Percentiles rank a stretch among this genome's conserved stretches.
These are phyloP conservation scores for Lerema accius DNA, from an alignment of 1,140 invertebrate genomes.

Conservation along the genomic window DNA sequence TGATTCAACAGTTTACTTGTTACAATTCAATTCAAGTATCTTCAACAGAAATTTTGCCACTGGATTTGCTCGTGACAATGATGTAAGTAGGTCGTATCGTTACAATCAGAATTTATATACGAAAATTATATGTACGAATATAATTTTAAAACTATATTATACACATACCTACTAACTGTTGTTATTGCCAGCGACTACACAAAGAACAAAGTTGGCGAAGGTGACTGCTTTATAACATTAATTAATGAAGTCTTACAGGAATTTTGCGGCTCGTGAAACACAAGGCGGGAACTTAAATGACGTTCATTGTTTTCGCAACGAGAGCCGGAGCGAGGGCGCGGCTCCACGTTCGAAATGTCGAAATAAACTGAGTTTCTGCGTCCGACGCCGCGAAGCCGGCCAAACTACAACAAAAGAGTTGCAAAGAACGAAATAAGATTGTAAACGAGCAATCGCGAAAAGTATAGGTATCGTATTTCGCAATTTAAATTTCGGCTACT, in stretches of 20 bases:
- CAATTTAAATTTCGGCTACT: neutral
- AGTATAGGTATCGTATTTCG: slow-evolving; percentile 4
- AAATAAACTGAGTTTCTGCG: slow-evolving; percentile 15
- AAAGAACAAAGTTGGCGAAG: slow-evolving; percentile 1
- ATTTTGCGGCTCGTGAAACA: neutral
- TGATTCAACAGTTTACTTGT: too few species aligned
- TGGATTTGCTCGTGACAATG: too few species aligned
- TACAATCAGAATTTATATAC: too few species aligned
- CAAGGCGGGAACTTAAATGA: slow-evolving; percentile 9
- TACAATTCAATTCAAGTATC: too few species aligned
- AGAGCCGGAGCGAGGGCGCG: slow-evolving; percentile 5
- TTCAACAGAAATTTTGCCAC: too few species aligned
- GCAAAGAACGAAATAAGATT: neutral
- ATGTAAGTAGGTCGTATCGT: too few species aligned
- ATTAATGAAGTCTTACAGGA: slow-evolving; percentile 13
- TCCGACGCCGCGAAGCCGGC: slow-evolving; percentile 9
- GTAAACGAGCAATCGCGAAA: slow-evolving; percentile 5
- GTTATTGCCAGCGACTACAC: neutral
- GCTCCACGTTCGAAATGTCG: slow-evolving; percentile 6
- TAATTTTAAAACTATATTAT: neutral
- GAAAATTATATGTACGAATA: neutral
- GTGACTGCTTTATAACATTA: slow-evolving; percentile 13
- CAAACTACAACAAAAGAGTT: slow-evolving; percentile 17
- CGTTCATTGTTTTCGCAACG: slow-evolving; percentile 16
- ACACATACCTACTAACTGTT: too few species aligned